Conservation (phyloP, 2,888 invertebrate species). For the Ophioninae sp. region DNA sequence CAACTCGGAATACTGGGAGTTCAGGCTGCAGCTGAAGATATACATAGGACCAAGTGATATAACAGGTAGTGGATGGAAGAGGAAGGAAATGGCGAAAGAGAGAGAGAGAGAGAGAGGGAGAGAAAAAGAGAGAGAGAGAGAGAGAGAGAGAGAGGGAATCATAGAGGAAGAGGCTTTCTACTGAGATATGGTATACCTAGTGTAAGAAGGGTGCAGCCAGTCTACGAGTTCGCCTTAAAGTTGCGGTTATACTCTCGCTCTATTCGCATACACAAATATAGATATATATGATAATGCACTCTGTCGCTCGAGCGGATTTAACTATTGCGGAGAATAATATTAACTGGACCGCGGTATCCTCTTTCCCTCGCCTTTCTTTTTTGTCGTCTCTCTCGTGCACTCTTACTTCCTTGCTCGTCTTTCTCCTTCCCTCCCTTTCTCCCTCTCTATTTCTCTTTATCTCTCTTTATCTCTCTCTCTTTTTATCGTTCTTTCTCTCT, state of each 20-base stretch:
- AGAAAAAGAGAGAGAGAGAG: slow-evolving; percentile 1
- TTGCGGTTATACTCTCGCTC: slow-evolving; percentile 36
- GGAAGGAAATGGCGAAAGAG: not conserved
- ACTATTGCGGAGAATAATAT: slow-evolving; percentile 56
- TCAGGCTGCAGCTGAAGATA: slow-evolving; percentile 37
- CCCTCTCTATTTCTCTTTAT: slow-evolving; percentile 8
- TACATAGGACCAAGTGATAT: slow-evolving; percentile 35
- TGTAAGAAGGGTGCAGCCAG: slow-evolving; percentile 23
- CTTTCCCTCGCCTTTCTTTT: slow-evolving; percentile 1
- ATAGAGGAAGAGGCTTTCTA: slow-evolving; percentile 16
- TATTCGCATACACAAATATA: slow-evolving; percentile 25
- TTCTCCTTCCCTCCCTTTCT: not conserved
- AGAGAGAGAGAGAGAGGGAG: not conserved
- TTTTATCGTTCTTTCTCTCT: not conserved
- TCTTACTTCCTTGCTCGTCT: not conserved
- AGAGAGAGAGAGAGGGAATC: not conserved
- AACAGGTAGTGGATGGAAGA: not conserved
- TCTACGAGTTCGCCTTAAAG: slow-evolving; percentile 50
- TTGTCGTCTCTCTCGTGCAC: slow-evolving; percentile 1
- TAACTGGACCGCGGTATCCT: slow-evolving; percentile 58
- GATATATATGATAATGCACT: slow-evolving; percentile 32
- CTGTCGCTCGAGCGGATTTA: slow-evolving; percentile 22
- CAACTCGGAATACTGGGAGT: slow-evolving; percentile 57
- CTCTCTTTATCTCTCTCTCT: not conserved
- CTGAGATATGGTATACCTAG: slow-evolving; percentile 10